A percentile compares a stretch with the other conserved stretches of the same genome.
These are phyloP conservation scores for Spisula subtruncata DNA, from an alignment of 2,888 invertebrate genomes.

Conservation along the genomic window DNA sequence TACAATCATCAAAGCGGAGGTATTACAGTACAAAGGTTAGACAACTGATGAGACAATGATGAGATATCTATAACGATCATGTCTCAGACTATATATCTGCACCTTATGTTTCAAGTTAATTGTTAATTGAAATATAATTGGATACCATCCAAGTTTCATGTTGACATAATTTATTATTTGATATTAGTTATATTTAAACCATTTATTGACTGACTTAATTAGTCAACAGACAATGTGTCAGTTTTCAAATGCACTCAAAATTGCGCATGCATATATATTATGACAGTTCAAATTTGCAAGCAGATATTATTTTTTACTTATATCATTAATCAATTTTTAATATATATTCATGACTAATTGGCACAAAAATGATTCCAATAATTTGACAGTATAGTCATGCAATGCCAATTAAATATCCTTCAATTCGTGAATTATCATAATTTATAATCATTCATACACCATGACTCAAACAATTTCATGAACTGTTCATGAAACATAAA, in stretches of 20 bases:
- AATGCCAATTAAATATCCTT: too few species aligned
- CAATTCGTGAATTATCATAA: too few species aligned
- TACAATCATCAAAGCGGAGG: background rate
- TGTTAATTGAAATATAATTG: conserved; percentile 18
- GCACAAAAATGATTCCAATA: too few species aligned
- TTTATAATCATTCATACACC: too few species aligned
- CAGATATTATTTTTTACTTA: too few species aligned
- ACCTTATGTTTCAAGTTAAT: background rate
- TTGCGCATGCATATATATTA: background rate
- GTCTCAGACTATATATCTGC: background rate
- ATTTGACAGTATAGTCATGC: too few species aligned
- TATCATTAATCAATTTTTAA: too few species aligned
- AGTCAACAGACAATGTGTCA: background rate
- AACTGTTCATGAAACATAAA: too few species aligned
- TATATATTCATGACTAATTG: too few species aligned
- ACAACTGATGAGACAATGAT: background rate
- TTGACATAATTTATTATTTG: background rate
- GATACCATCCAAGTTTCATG: background rate
- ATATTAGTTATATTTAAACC: background rate
- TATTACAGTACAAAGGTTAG: background rate
- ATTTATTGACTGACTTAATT: background rate
- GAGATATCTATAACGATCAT: background rate
- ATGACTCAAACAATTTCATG: too few species aligned
- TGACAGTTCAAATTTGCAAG: background rate
- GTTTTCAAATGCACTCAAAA: background rate